Evolutionary conservation across 2,797 vertebrate genomes (phyloP).

Genomic region (Cyprinella venusta): DNA sequence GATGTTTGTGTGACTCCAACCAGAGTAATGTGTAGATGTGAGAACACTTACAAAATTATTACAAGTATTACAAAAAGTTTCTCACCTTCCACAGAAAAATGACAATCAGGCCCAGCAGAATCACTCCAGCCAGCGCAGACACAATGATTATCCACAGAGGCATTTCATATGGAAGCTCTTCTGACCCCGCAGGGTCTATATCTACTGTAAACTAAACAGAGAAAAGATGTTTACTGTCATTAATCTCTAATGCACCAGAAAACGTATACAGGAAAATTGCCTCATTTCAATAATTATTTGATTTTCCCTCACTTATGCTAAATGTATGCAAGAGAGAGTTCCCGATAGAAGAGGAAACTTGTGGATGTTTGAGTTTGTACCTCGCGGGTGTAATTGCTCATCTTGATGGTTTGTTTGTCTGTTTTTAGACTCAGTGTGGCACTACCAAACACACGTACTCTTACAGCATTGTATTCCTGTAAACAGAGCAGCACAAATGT

Average conservation of each 20-base stretch:
- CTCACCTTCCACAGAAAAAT: constrained; percentile 91
- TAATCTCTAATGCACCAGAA: constrained; percentile 18
- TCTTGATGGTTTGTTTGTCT: constrained; percentile 75
- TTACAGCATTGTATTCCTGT: constrained; percentile 81
- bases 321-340: constrained; percentile 36
- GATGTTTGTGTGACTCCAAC: constrained; percentile 1
- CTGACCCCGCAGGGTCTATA: constrained; percentile 78
- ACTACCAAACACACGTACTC: constrained; percentile 74
- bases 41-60: neutral
- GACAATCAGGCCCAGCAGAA: constrained; percentile 85
- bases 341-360: neutral
- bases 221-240: constrained; percentile 35
- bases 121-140: constrained; percentile 80
- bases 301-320: constrained; percentile 37
- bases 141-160: constrained; percentile 86
- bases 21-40: neutral
- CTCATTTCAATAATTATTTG: constrained; percentile 48
- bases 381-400: constrained; percentile 62
- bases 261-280: constrained; percentile 39
- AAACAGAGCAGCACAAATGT: constrained; percentile 28
- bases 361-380: constrained; percentile 11
- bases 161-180: constrained; percentile 71
- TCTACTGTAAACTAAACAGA: constrained; percentile 79
- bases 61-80: neutral
- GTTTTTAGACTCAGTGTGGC: constrained; percentile 84